These are phyloP conservation scores for Chaetogeoica ovagalla DNA, from an alignment of 2,888 invertebrate species.

Conservation along the genomic window DNA sequence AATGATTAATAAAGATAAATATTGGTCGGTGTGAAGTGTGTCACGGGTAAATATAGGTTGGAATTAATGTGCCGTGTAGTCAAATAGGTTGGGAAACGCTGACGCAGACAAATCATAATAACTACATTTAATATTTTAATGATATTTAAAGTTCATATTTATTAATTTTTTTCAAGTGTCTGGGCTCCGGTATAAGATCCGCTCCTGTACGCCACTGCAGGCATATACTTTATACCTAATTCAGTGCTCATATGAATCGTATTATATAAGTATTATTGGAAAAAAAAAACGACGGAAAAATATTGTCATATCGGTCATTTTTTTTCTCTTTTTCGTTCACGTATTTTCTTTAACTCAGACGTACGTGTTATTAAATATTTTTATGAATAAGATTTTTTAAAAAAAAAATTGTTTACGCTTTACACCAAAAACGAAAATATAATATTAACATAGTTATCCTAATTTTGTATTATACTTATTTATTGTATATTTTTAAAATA, in stretches of 20 bases:
- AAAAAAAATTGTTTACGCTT: constrained; percentile 24
- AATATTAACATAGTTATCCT: constrained; percentile 20
- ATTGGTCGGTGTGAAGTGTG: too few relatives aligned
- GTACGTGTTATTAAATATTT: constrained; percentile 30
- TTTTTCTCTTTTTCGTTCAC: not conserved
- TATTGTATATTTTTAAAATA: constrained; percentile 38
- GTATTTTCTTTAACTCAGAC: not conserved
- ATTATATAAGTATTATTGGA: constrained; percentile 1
- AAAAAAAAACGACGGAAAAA: constrained; percentile 1
- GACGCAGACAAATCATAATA: too few relatives aligned
- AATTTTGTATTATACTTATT: constrained; percentile 7
- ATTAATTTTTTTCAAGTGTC: too few relatives aligned
- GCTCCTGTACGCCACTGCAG: too few relatives aligned
- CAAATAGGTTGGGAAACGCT: too few relatives aligned
- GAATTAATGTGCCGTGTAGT: too few relatives aligned
- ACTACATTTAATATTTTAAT: too few relatives aligned
- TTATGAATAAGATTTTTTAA: constrained; percentile 41
- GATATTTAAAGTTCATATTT: too few relatives aligned
- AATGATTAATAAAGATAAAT: too few relatives aligned
- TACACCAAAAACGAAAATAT: constrained; percentile 9
- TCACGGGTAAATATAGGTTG: too few relatives aligned
- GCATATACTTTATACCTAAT: not conserved
- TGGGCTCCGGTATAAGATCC: too few relatives aligned
- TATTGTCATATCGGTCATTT: not conserved
- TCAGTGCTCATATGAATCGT: constrained; percentile 44